phyloP scores from a whole-genome alignment of 1,140 invertebrate genomes.

The Drosophila orena region DNA sequence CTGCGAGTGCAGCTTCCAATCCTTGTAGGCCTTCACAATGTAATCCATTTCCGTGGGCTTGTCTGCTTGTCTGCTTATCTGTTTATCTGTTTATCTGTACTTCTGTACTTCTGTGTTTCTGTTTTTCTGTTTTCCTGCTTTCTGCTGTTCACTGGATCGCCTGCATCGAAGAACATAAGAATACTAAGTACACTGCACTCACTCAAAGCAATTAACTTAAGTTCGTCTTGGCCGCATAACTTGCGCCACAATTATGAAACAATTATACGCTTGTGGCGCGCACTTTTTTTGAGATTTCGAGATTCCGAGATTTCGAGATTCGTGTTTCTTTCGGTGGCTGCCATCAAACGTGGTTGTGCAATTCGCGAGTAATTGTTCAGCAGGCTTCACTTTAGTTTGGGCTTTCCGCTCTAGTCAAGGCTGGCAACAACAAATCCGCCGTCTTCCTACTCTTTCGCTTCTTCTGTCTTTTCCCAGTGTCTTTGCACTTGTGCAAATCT shows the following conservation, averaged over 20 bases:
- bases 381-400: slow-evolving; percentile 37
- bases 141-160: slow-evolving; percentile 14
- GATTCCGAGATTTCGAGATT: background rate
- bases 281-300: too few species aligned
- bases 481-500: slow-evolving; percentile 77
- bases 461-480: slow-evolving; percentile 15
- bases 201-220: slow-evolving; percentile 1
- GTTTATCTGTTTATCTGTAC: too few species aligned
- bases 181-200: slow-evolving; percentile 45
- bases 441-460: slow-evolving; percentile 13
- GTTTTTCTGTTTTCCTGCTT: slow-evolving; percentile 3
- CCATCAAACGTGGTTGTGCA: slow-evolving; percentile 42
- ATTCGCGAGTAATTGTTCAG: slow-evolving; percentile 42
- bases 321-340: slow-evolving; percentile 16
- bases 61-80: slow-evolving; percentile 5
- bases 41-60: slow-evolving; percentile 77
- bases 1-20: slow-evolving; percentile 84
- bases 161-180: slow-evolving; percentile 59
- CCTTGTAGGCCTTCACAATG: slow-evolving; percentile 82
- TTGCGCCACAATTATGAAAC: slow-evolving; percentile 36
- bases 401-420: slow-evolving; percentile 42
- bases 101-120: too few species aligned
- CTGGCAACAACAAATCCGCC: slow-evolving; percentile 28
- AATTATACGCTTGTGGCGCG: slow-evolving; percentile 4
- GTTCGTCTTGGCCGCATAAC: slow-evolving; percentile 11